Percentiles rank a stretch among this genome's conserved stretches.
Evolutionary conservation across 2,797 vertebrate species (phyloP).

Genomic region (Paramormyrops hopkinsi): DNA sequence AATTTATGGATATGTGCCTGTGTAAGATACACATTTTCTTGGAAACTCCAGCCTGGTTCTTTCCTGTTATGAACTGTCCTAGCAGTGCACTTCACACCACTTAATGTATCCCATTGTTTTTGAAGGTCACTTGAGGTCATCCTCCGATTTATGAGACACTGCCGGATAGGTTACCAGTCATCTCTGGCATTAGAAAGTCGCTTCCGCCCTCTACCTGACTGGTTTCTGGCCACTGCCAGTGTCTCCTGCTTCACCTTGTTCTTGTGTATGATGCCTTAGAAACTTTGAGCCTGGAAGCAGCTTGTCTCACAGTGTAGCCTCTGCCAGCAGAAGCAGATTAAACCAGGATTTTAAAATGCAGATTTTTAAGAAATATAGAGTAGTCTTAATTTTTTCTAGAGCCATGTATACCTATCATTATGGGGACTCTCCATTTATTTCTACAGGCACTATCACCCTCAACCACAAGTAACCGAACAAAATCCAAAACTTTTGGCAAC

Average conservation of each 20-base stretch:
- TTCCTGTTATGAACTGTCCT: not conserved
- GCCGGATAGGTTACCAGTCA: not conserved
- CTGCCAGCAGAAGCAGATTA: not conserved
- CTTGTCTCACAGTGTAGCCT: not conserved
- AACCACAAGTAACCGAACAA: not conserved
- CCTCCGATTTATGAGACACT: not conserved
- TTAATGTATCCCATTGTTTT: not conserved
- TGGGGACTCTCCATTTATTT: not conserved
- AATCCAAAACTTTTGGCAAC: not conserved
- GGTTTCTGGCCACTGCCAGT: not conserved
- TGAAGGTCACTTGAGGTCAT: not conserved
- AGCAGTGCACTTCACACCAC: not conserved
- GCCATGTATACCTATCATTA: not conserved
- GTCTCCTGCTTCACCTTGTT: not conserved
- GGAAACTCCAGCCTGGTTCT: not conserved
- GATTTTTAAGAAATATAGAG: not conserved
- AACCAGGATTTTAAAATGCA: not conserved
- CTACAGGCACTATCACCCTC: not conserved
- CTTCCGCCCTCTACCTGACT: not conserved
- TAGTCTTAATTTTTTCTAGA: not conserved
- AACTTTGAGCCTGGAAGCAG: not conserved
- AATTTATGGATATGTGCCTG: not conserved
- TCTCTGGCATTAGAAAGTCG: not conserved
- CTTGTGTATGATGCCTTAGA: not conserved
- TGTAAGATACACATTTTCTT: not conserved